Evolutionary conservation across 2,113 vertebrate species (phyloP).

Genomic region (Chamaea fasciata): DNA sequence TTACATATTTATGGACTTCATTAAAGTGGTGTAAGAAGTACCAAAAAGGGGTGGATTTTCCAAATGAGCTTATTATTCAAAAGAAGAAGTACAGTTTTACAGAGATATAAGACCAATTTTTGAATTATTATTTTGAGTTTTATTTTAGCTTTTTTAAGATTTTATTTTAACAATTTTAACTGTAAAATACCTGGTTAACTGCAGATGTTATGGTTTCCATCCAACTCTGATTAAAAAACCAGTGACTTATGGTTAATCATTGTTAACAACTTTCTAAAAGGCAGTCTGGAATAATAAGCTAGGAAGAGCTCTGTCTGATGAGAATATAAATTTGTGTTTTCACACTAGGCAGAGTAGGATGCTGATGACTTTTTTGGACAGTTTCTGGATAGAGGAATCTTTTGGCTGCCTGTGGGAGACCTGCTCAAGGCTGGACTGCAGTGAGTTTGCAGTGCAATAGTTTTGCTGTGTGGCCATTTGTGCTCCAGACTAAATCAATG

Average conservation of each 20-base stretch:
- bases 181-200: background rate
- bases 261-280: background rate
- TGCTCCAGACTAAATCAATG: background rate
- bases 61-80: background rate
- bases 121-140: background rate
- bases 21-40: background rate
- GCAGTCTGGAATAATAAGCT: background rate
- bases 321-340: background rate
- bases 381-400: background rate
- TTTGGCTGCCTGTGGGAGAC: background rate
- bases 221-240: background rate
- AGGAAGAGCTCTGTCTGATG: background rate
- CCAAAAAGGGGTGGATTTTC: background rate
- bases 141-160: background rate
- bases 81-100: background rate
- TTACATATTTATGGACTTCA: background rate
- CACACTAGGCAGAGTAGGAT: background rate
- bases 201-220: background rate
- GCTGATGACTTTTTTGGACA: background rate
- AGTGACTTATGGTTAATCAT: background rate
- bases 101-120: background rate
- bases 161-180: background rate
- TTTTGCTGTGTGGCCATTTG: fast-evolving
- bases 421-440: background rate
- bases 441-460: background rate